Evolutionary conservation across 2,888 invertebrate genomes (phyloP), one percentile per base, ranked within the genome.

Genomic region (Buathra laborator): DNA sequence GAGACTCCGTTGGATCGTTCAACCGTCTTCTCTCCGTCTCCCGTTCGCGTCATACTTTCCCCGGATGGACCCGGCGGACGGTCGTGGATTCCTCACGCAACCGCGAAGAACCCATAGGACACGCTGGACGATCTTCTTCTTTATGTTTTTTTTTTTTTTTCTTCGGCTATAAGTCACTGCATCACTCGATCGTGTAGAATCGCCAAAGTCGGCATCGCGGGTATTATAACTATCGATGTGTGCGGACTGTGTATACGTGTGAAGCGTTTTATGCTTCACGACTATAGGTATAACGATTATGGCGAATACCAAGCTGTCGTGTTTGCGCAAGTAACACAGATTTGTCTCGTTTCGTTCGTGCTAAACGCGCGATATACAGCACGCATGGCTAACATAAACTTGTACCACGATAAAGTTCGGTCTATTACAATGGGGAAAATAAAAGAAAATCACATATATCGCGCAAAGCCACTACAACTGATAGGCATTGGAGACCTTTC

Each of bases 91-190:
- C 74, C 68, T 74, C 74, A 66, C 37, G 72, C 53, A 74, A 70
- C 68, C 70, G 81, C 56, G 43, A 64, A 62, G 70, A 71, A 64
- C 75, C 75, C 75, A 37, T 64, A 64, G 48, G 44, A 77, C 78
- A 64, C 68, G 71, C 56, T 56, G 64, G 32, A 48, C 77, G 59
- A 48, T 66, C 4, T 10, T 46, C 44, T 51, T 64, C 32, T 37
- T 14, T 0, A 12, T n/a, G 12, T 16, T 70, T 62, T 32, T 29
- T 1, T 43, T 62, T 76, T 70, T 82, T 87, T 88, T 89, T 88
- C 89, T 86, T 78, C 86, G 75, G 81, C 89, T 88, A 90, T 90
- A 90, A 90, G 90, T 90, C 90, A 90, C 86, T 81, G 85, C 86
- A 82, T 83, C 77, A 59, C 53, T 78, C 81, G 77, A 72, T 51